A percentile compares a stretch with the other conserved stretches of the same genome.
These are phyloP conservation scores for Nephotettix cincticeps DNA, from an alignment of 1,140 invertebrate species.

Conservation along the genomic window DNA sequence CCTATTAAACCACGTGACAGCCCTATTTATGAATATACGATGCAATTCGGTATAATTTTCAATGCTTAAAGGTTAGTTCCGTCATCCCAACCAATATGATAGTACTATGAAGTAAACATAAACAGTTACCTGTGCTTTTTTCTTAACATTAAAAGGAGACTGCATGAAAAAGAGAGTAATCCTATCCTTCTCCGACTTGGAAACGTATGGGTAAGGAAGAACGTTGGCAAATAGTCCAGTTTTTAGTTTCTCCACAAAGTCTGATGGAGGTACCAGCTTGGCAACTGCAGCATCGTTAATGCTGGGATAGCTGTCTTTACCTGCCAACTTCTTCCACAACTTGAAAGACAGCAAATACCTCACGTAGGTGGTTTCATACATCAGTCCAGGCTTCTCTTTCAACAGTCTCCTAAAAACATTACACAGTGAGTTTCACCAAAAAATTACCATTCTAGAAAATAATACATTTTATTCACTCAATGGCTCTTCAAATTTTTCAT, in stretches of 20 bases:
- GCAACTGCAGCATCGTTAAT: slow-evolving; percentile 32
- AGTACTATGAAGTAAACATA: no score
- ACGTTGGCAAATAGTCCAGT: neutral
- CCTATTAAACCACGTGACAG: no score
- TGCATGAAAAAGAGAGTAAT: slow-evolving; percentile 20
- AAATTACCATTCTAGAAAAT: neutral
- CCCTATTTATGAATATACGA: no score
- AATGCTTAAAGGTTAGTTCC: no score
- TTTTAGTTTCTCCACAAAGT: slow-evolving; percentile 8
- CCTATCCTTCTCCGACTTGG: slow-evolving; percentile 16
- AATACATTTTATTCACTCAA: neutral
- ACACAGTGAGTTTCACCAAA: neutral
- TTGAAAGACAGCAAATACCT: slow-evolving; percentile 38
- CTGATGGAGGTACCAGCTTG: slow-evolving; percentile 32
- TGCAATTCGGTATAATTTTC: no score
- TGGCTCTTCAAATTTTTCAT: neutral
- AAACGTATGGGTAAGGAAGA: neutral
- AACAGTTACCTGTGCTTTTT: slow-evolving; percentile 16
- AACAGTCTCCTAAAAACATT: neutral
- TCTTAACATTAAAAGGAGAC: slow-evolving; percentile 11
- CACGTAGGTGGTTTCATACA: slow-evolving; percentile 33
- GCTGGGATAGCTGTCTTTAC: slow-evolving; percentile 30
- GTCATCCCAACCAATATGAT: no score
- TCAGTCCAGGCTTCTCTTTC: neutral
- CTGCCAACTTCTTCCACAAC: slow-evolving; percentile 36